phyloP scores from a whole-genome alignment of 92 coral and sea anemone genomes.

The Bergia puertoricense region DNA sequence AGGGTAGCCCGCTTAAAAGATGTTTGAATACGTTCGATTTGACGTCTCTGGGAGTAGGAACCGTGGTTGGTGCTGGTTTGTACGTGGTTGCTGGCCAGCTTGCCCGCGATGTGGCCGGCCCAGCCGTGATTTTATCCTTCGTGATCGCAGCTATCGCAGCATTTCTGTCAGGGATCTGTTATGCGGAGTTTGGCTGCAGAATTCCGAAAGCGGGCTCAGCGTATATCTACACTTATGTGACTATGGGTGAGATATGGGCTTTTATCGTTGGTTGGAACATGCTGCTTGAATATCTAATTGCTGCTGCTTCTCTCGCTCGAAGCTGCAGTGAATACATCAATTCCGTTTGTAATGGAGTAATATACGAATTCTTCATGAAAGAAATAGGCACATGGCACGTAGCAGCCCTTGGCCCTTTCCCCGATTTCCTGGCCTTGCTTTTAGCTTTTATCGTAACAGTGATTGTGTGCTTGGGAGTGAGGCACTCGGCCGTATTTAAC shows the following conservation, averaged over 20 bases:
- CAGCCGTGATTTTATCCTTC: conserved; percentile 83
- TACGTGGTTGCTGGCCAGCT: conserved; percentile 85
- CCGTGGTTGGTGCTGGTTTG: conserved; percentile 80
- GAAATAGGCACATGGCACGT: conserved; percentile 65
- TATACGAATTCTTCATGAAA: conserved; percentile 61
- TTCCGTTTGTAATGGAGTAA: conserved; percentile 66
- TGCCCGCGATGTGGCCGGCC: conserved; percentile 82
- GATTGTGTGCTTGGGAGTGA: conserved; percentile 73
- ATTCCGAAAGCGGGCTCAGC: conserved; percentile 97
- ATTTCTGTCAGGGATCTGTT: conserved; percentile 80
- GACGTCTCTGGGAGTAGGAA: conserved; percentile 74
- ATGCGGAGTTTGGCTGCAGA: conserved; percentile 91
- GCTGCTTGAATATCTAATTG: conserved; percentile 80
- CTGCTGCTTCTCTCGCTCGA: conserved; percentile 68
- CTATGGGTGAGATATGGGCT: conserved; percentile 87
- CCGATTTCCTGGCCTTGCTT: conserved; percentile 73
- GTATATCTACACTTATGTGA: conserved; percentile 74
- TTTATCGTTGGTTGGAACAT: conserved; percentile 89
- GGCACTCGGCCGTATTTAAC: conserved; percentile 63
- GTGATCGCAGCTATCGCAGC: conserved; percentile 76
- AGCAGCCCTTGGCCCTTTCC: conserved; percentile 72
- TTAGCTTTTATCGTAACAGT: conserved; percentile 56
- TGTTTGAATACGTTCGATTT: conserved; percentile 70
- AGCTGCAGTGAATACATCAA: conserved; percentile 82
- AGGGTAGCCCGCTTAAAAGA: conserved; percentile 24